These are phyloP conservation scores for Anabas testudineus DNA, from an alignment of 2,797 vertebrate genomes.

Conservation along the genomic window DNA sequence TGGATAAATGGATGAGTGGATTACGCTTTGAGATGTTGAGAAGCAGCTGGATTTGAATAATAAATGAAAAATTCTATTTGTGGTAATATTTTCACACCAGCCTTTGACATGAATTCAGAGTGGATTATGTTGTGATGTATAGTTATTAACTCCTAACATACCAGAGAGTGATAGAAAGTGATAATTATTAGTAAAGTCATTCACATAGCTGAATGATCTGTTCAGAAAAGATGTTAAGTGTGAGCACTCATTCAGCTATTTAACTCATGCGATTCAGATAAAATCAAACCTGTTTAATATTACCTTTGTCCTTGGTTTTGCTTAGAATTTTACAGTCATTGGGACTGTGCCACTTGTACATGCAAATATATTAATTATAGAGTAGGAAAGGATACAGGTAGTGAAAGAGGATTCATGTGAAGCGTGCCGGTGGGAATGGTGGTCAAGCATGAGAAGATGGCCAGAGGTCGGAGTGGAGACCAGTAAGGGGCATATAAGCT, in stretches of 20 bases:
- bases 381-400: background rate
- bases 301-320: background rate
- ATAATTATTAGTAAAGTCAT: background rate
- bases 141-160: background rate
- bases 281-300: slow-evolving; percentile 14
- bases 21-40: slow-evolving; percentile 11
- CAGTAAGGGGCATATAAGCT: slow-evolving; percentile 3
- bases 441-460: slow-evolving; percentile 16
- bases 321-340: background rate
- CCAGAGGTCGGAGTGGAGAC: slow-evolving; percentile 26
- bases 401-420: slow-evolving; percentile 2
- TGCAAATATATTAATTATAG: slow-evolving; percentile 16
- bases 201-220: background rate
- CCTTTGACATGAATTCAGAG: slow-evolving; percentile 1
- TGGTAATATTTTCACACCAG: slow-evolving; percentile 2
- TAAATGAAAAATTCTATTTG: background rate
- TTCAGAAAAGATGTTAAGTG: background rate
- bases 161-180: background rate
- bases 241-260: background rate
- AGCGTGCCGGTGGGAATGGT: background rate
- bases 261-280: background rate
- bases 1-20: slow-evolving; percentile 18
- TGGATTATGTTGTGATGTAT: background rate
- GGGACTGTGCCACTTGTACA: slow-evolving; percentile 7
- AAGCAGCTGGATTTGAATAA: background rate